A percentile compares a stretch with the other conserved stretches of the same genome.
These are phyloP conservation scores for Ganaspis sp. DNA, from an alignment of 1,140 invertebrate species.

Conservation along the genomic window DNA sequence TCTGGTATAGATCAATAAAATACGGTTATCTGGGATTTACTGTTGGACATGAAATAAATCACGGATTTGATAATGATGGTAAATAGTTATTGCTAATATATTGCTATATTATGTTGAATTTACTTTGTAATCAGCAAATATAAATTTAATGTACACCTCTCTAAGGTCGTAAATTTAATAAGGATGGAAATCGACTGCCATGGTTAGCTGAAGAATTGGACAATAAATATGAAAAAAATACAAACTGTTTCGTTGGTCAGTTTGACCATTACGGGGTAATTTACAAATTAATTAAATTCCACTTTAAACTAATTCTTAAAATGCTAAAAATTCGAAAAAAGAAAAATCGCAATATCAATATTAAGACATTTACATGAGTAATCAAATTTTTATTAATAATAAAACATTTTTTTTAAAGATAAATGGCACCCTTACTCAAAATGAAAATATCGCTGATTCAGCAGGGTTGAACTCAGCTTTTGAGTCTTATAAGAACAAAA, in stretches of 20 bases:
- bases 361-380: no score
- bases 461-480: slow-evolving; percentile 33
- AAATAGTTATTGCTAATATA: neutral
- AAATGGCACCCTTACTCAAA: slow-evolving; percentile 31
- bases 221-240: slow-evolving; percentile 37
- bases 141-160: neutral
- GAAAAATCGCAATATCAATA: no score
- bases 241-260: slow-evolving; percentile 42
- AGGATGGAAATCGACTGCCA: slow-evolving; percentile 40
- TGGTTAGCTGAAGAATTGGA: slow-evolving; percentile 43
- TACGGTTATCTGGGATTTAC: slow-evolving; percentile 18
- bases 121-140: neutral
- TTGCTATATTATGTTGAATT: neutral
- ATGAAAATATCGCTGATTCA: slow-evolving; percentile 37
- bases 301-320: neutral
- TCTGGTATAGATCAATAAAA: slow-evolving; percentile 10
- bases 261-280: slow-evolving; percentile 49
- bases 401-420: neutral
- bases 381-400: neutral
- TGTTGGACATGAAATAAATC: neutral
- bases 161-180: slow-evolving; percentile 43
- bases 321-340: no score
- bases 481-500: slow-evolving; percentile 35
- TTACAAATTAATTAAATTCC: neutral
- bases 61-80: slow-evolving; percentile 10